These are phyloP conservation scores for Antitype chi DNA, from an alignment of 2,888 invertebrate genomes.

Conservation along the genomic window DNA sequence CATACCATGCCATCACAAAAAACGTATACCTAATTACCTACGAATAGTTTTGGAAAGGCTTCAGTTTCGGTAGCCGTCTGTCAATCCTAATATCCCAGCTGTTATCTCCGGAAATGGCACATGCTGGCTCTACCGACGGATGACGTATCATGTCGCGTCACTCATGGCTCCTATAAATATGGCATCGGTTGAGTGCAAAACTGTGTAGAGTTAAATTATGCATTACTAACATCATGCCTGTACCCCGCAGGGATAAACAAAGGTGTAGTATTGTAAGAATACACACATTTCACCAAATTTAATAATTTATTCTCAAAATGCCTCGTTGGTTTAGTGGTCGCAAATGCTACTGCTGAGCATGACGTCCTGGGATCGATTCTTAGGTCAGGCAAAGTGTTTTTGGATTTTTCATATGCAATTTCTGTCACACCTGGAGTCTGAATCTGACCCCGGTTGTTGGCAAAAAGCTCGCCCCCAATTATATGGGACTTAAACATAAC, in stretches of 20 bases:
- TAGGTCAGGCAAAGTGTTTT: no score
- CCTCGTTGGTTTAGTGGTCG: no score
- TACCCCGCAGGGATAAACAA: not conserved
- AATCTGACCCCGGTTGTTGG: no score
- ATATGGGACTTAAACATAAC: no score
- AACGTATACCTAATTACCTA: no score
- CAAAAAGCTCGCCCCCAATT: no score
- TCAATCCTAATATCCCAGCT: constrained; percentile 34
- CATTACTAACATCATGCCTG: not conserved
- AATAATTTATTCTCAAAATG: not conserved
- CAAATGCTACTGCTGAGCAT: no score
- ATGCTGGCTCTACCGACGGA: constrained; percentile 10
- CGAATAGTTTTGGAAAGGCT: constrained; percentile 27
- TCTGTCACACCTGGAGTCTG: no score
- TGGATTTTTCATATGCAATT: no score
- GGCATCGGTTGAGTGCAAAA: constrained; percentile 9
- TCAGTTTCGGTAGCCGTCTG: constrained; percentile 37
- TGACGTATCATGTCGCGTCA: constrained; percentile 1
- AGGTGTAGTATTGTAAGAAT: not conserved
- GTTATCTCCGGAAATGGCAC: constrained; percentile 35
- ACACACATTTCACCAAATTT: not conserved
- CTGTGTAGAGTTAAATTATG: constrained; percentile 14
- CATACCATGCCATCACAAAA: not conserved
- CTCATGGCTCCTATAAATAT: constrained; percentile 16
- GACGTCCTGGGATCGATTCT: no score